Conservation (phyloP, 2,113 vertebrate species). For the Syngnathoides biaculeatus region DNA sequence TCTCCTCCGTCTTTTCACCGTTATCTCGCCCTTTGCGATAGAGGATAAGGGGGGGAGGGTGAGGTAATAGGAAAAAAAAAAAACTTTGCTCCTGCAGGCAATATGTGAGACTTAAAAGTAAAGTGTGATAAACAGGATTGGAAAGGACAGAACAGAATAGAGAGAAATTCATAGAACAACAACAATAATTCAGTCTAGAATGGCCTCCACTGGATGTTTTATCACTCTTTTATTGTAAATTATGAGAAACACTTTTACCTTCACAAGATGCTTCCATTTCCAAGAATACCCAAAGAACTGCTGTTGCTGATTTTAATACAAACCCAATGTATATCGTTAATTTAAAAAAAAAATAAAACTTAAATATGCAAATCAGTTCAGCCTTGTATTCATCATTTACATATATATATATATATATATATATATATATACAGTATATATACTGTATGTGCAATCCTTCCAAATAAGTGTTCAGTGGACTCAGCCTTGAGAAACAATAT, state of each 20-base stretch:
- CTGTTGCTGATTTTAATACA: not conserved
- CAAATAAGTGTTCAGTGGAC: not conserved
- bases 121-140: slow-evolving; percentile 1
- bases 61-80: no score
- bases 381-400: not conserved
- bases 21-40: slow-evolving; percentile 1
- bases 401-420: no score
- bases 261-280: slow-evolving; percentile 23
- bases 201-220: slow-evolving; percentile 43
- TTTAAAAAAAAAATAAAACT: not conserved
- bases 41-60: no score
- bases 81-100: slow-evolving; percentile 26
- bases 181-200: slow-evolving; percentile 52
- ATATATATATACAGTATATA: not conserved
- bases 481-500: not conserved
- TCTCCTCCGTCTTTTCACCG: slow-evolving; percentile 1
- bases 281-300: not conserved
- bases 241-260: slow-evolving; percentile 34
- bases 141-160: slow-evolving; percentile 12
- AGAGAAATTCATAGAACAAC: slow-evolving; percentile 23
- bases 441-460: no score
- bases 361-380: not conserved
- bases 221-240: slow-evolving; percentile 53
- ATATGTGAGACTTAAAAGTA: slow-evolving; percentile 16
- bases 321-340: not conserved